Base-by-base conservation (phyloP, 2,797 vertebrate genomes). In the Myotis pilosus region DNA sequence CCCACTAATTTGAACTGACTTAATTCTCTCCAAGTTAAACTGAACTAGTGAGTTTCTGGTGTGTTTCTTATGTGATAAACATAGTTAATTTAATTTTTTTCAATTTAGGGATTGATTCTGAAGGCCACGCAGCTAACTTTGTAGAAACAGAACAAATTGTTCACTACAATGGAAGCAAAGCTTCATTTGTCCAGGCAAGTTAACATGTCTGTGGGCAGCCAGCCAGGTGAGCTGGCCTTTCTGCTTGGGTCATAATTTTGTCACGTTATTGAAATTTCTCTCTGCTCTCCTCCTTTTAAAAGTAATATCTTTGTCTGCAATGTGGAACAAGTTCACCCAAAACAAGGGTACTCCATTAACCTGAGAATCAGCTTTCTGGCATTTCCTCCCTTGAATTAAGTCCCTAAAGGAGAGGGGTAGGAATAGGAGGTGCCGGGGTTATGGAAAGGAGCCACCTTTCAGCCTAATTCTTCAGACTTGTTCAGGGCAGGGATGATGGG, bases 71-170 rank as follows among this genome's bases (percentile, higher is more conserved):
- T 9, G 9, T 89, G 51, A n/a, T 68, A 55, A 89, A 64, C 86
- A 11, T 15, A 23, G 69, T 81, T 86, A 78, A 76, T n/a, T 80
- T 38, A 62, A 85, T 20, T 94, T 74, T 28, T 89, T 64, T 10
- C 74, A 5, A 94, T 22, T 81, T 11, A 99, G 99, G 99, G 92
- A 99, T 99, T 62, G 99, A 99, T 97, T 99, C 99, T 23, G 99
- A 99, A 97, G 99, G 99, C n/a, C 99, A 99, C 0, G 99, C 99
- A 80, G 99, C 99, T 12, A 99, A 99, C 98, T 99, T 99, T 94
- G 99, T 99, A 79, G 99, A 99, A 96, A 99, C 99, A 0, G 99
- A 99, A 33, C 99, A 99, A 98, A 99, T 99, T 19, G 98, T 99
- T 47, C 99, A 99, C 98, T 99, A 98, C 97, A 99, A 96, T 79